Conservation (phyloP, 1,140 invertebrate species). For the Brachionus rotundiformis region DNA sequence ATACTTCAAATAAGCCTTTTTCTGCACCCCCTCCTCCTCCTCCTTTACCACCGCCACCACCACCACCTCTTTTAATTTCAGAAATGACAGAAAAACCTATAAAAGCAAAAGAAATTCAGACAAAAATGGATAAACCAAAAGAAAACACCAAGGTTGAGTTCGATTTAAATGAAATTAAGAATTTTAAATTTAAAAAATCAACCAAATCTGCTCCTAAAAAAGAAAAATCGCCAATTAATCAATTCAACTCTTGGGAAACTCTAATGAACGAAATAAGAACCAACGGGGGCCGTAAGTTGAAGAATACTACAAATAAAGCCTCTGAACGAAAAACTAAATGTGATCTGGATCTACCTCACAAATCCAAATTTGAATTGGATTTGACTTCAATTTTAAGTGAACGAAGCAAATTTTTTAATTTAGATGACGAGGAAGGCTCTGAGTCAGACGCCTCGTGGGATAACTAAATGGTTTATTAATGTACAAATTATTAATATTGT, state of each 20-base stretch:
- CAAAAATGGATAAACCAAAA: neutral
- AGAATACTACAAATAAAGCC: conserved; percentile 10
- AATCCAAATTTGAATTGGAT: conserved; percentile 46
- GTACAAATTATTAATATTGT: neutral
- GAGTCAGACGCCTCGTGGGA: conserved; percentile 16
- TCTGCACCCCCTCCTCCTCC: neutral
- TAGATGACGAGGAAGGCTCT: conserved; percentile 47
- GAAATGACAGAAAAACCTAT: neutral
- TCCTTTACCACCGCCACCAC: conserved; percentile 35
- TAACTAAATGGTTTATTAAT: neutral
- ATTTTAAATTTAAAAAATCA: conserved; percentile 47
- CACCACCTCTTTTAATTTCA: neutral
- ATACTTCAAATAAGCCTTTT: neutral
- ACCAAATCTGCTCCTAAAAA: neutral
- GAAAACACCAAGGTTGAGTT: conserved; percentile 42
- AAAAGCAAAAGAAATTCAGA: neutral
- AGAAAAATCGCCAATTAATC: conserved; percentile 13
- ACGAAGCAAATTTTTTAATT: conserved; percentile 51
- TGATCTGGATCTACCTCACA: conserved; percentile 30
- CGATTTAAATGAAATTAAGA: conserved; percentile 44
- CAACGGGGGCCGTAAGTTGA: conserved; percentile 18
- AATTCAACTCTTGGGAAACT: conserved; percentile 39
- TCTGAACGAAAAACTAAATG: neutral
- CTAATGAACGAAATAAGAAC: conserved; percentile 49
- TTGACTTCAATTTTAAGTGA: conserved; percentile 45